Base-by-base conservation (phyloP, 1,140 invertebrate species). In the Parapsyche elsis region DNA sequence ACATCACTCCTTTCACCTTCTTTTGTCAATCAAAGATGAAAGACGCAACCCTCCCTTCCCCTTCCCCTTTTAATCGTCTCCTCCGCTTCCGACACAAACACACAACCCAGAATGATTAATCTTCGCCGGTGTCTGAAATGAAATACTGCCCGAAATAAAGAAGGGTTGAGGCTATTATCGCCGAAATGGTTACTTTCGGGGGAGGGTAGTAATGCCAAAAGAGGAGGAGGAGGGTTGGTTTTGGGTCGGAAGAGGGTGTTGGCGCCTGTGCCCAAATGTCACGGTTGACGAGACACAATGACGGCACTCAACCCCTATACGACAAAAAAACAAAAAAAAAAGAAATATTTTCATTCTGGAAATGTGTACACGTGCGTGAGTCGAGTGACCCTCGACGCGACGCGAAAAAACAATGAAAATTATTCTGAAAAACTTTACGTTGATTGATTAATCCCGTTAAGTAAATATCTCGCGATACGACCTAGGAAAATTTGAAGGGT, bases 1-100 rank as follows among this genome's bases (percentile, higher is more conserved):
- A 14, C 49, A 53, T 4, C 49, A 53, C 16, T 53, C 49, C 16
- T 16, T 14, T 53, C 49, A 14, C 49, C 49, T 16, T 53, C 10
- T 16, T 53, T 53, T 53, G 49, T 53, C 49, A 53, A 53, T 53
- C 49, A 53, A 53, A 53, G 49, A 53, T 53, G 49, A 53, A 53
- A 53, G 49, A 53, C 10, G 49, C n/a, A n/a, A n/a, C 12, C 49
- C 16, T 53, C 16, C 49, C 49, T 16, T 12, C 1, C 49, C 16
- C 12, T 46, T 5, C 45, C n/a, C n/a, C n/a, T n/a, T n/a, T n/a
- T n/a, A n/a, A n/a, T n/a, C 2, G 30, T 38, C 30, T 38, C 30
- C 30, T 7, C 30, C 30, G 30, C 30, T 38, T 38, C 30, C 30
- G 30, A 38, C 30, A 38, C 30, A 38, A 38, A 38, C 30, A 38